Percentiles rank a stretch among this genome's conserved stretches.
Conservation (phyloP, 2,888 invertebrate species). For the Calliphora vomitoria region DNA sequence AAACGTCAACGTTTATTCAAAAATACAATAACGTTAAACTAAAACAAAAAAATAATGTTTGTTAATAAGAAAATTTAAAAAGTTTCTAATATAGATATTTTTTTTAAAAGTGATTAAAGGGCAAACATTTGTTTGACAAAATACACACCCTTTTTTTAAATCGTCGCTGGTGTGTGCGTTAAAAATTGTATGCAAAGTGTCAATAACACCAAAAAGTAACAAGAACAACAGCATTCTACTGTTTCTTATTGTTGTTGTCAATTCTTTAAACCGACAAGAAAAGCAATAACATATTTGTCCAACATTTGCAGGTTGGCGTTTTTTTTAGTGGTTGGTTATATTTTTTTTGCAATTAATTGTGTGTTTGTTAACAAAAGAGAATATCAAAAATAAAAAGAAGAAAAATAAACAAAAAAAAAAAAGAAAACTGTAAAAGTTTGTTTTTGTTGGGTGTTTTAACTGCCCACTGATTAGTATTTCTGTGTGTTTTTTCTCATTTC, state of each 20-base stretch:
- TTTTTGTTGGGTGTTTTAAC: slow-evolving; percentile 43
- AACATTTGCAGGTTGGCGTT: slow-evolving; percentile 47
- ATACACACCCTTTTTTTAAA: slow-evolving; percentile 62
- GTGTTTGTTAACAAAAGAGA: slow-evolving; percentile 4
- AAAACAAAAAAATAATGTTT: neutral
- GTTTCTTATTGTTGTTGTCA: slow-evolving; percentile 10
- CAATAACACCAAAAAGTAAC: slow-evolving; percentile 47
- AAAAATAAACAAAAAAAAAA: slow-evolving; percentile 20
- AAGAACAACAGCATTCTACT: neutral
- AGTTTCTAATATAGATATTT: slow-evolving; percentile 18
- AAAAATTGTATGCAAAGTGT: slow-evolving; percentile 47
- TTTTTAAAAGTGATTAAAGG: neutral
- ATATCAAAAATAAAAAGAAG: neutral
- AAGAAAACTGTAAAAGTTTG: slow-evolving; percentile 2
- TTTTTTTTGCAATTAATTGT: neutral
- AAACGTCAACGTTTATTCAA: slow-evolving; percentile 5
- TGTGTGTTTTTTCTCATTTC: slow-evolving; percentile 11
- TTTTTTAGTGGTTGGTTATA: slow-evolving; percentile 2
- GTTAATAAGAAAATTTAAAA: slow-evolving; percentile 2
- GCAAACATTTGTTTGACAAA: slow-evolving; percentile 25
- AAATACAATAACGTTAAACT: neutral
- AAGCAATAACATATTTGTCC: slow-evolving; percentile 5
- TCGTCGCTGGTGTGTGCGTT: slow-evolving; percentile 6
- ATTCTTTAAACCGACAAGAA: slow-evolving; percentile 8
- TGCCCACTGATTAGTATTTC: slow-evolving; percentile 39